Percentiles rank a stretch among this genome's conserved stretches.
phyloP scores from a whole-genome alignment of 2,113 vertebrate genomes.

The Manacus vitellinus region DNA sequence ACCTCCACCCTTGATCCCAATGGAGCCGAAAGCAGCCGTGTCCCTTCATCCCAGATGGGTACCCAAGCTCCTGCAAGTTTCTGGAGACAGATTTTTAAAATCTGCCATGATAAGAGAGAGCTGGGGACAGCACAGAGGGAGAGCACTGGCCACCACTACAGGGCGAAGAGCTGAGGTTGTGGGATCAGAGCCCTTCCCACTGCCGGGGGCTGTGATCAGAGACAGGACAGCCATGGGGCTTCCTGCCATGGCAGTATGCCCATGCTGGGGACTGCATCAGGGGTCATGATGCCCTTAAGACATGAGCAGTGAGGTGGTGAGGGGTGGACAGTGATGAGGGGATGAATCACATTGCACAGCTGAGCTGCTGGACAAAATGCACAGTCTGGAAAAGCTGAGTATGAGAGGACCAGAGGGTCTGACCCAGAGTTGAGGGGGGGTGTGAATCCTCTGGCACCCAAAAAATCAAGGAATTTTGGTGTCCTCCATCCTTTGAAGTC shows the following conservation, averaged over 20 bases:
- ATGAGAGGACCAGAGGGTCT: not conserved
- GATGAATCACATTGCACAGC: not conserved
- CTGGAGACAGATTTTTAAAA: not conserved
- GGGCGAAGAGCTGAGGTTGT: not conserved
- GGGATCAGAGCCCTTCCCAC: fast-evolving
- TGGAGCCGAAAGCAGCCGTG: fast-evolving
- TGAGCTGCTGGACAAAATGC: not conserved
- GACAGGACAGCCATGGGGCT: not conserved
- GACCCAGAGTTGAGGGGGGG: not conserved
- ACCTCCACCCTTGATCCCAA: not conserved
- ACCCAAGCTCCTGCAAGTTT: not conserved
- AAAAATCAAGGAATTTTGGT: not conserved
- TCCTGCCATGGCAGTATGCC: fast-evolving
- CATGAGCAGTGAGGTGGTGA: not conserved
- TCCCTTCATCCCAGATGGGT: not conserved
- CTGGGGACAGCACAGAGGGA: not conserved
- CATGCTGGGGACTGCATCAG: not conserved
- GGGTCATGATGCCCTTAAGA: not conserved
- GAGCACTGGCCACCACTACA: not conserved
- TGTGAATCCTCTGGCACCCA: too few species aligned
- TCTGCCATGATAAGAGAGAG: fast-evolving
- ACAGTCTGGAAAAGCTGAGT: not conserved
- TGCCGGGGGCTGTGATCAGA: fast-evolving
- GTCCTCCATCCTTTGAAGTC: not conserved
- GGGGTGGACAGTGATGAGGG: not conserved